Evolutionary conservation across 2,888 invertebrate genomes (phyloP), one percentile per base, ranked within the genome.

Genomic region (Lepidochrysops patricia): DNA sequence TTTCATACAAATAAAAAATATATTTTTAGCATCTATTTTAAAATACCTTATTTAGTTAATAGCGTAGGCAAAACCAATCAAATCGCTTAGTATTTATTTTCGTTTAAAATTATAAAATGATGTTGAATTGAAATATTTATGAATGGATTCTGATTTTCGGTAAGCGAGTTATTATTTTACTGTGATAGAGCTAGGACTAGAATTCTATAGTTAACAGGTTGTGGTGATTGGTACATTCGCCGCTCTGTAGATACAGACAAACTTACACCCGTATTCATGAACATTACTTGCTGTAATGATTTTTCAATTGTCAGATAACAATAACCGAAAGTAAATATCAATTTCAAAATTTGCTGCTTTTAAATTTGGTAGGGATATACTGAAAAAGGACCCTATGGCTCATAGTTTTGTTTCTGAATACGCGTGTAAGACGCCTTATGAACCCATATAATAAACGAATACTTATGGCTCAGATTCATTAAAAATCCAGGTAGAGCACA

Each of bases 131-230:
- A 25, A 29, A 50, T 64, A n/a, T 54, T 58, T 62, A 60, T 34
- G 58, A 61, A 61, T 62, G 62, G 64, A 66, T 67, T 66, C 62
- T 63, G 61, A 61, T 50, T 57, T 62, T 61, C 58, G 60, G 63
- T 67, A 68, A 63, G 66, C 69, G 68, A 65, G 73, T 82, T 81
- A 77, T 82, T 83, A 82, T 84, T 84, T 82, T 82, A 80, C 88
- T 88, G 88, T 89, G 88, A 89, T 89, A 88, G 86, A 82, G 75
- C 79, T 87, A 85, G 84, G 79, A 79, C 76, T 84, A 69, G 69
- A 60, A 65, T 68, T 64, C 62, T 66, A 64, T 43, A 27, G 57
- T 61, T 60, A 19, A 58, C 61, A 52, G 37, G 32, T 63, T 66
- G 56, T 58, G 15, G 26, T 25, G 26, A 13, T 27, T 9, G 9